Evolutionary conservation across 2,888 invertebrate species (phyloP), one percentile per base, ranked within the genome.

Genomic region (Synanthedon myopaeformis): DNA sequence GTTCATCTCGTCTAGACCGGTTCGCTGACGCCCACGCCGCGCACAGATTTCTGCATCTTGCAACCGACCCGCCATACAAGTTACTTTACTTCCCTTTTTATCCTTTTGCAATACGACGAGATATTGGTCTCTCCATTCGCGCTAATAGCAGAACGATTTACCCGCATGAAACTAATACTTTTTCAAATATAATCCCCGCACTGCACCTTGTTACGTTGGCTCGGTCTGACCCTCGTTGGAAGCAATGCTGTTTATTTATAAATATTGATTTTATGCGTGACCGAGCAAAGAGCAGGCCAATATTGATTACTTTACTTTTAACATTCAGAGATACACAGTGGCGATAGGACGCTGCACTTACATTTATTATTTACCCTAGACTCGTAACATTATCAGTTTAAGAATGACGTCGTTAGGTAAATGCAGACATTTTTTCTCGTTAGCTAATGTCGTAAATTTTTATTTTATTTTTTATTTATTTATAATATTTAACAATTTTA

Each of bases 31-130:
- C 64, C 70, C 70, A 42, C 54, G 52, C 51, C 52, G 17, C 77
- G 82, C 81, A 82, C 83, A 82, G 86, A 86, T 87, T 86, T 85
- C 84, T 85, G 85, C 86, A 84, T 84, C 84, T 82, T 79, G 82
- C 81, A 80, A 79, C 80, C 77, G 70, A 77, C 83, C 74, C 74
- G 77, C 82, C 82, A 75, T 79, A 81, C 85, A 77, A 83, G 79
- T 84, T 80, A 76, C 77, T 82, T 83, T 80, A 80, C 79, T 74
- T 77, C 73, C 71, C 67, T 83, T 86, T 85, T 83, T 79, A 80
- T 80, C 74, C 64, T 82, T 85, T 84, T 82, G 79, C 79, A 78
- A 78, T 80, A 74, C 75, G 60, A 66, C 71, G 63, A 74, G 80
- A 79, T 82, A 82, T 80, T 74, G 73, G 70, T 71, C 69, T 69